Conservation (phyloP, 1,140 invertebrate species). For the Antheraea pernyi region DNA sequence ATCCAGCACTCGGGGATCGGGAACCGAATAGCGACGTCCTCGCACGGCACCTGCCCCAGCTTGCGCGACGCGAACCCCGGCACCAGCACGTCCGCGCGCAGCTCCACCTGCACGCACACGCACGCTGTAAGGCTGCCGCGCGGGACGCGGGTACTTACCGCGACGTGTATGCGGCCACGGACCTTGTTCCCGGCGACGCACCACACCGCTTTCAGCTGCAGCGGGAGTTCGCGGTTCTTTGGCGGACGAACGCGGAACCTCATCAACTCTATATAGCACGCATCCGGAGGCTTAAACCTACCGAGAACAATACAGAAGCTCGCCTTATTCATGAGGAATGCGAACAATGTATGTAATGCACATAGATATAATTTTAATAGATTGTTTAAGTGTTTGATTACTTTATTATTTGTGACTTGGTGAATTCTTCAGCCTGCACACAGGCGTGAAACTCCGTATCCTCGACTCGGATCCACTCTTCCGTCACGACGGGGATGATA, state of each 20-base stretch:
- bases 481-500: conserved; percentile 99
- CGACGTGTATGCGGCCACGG: no score
- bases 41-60: conserved; percentile 96
- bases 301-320: neutral
- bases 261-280: conserved; percentile 98
- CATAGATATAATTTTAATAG: neutral
- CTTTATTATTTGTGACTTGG: conserved; percentile 94
- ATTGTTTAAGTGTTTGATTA: conserved; percentile 45
- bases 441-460: conserved; percentile 96
- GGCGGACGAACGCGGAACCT: conserved; percentile 97
- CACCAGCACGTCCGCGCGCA: conserved; percentile 95
- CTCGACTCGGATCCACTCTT: conserved; percentile 99
- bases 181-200: conserved; percentile 91
- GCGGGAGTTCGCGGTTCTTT: conserved; percentile 96
- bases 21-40: conserved; percentile 98
- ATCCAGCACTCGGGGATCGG: conserved; percentile 99
- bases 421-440: conserved; percentile 95
- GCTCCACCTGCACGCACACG: conserved; percentile 92
- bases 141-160: no score
- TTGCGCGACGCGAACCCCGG: conserved; percentile 97
- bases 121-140: no score
- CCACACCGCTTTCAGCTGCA: conserved; percentile 95
- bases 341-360: neutral
- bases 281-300: conserved; percentile 98
- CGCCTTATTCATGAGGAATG: neutral